Evolutionary conservation across 2,113 vertebrate genomes (phyloP).

Genomic region (Danio rerio): DNA sequence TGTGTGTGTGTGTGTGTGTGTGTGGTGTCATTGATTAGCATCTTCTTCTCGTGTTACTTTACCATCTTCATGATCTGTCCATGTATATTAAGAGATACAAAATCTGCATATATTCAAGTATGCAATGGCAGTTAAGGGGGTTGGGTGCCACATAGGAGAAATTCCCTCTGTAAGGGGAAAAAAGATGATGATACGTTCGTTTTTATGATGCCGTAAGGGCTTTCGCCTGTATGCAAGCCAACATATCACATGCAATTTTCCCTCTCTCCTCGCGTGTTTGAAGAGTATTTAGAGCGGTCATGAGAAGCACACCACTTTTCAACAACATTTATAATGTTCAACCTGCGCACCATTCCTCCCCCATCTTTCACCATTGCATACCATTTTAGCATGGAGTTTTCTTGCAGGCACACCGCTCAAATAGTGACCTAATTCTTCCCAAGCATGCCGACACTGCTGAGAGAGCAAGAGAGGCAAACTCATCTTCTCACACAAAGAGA

Average conservation of each 20-base stretch:
- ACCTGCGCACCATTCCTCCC: slow-evolving; percentile 64
- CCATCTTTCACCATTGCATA: slow-evolving; percentile 47
- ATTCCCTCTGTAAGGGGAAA: slow-evolving; percentile 76
- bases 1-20: too few species aligned
- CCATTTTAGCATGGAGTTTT: slow-evolving; percentile 70
- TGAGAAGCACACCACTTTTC: slow-evolving; percentile 32
- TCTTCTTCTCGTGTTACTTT: slow-evolving; percentile 9
- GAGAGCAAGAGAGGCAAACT: slow-evolving; percentile 49
- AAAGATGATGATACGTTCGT: slow-evolving; percentile 78
- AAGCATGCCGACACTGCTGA: slow-evolving; percentile 58
- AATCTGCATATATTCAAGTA: slow-evolving; percentile 50
- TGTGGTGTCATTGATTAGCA: background rate
- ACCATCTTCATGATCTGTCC: slow-evolving; percentile 60
- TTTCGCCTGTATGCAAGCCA: slow-evolving; percentile 73
- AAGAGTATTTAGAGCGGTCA: slow-evolving; percentile 75
- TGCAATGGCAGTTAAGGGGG: slow-evolving; percentile 66
- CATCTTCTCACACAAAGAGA: slow-evolving; percentile 54
- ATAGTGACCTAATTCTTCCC: slow-evolving; percentile 78
- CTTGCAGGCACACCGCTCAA: slow-evolving; percentile 70
- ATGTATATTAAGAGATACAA: slow-evolving; percentile 46
- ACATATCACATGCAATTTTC: slow-evolving; percentile 65
- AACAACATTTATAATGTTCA: slow-evolving; percentile 68
- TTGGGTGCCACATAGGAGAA: slow-evolving; percentile 64
- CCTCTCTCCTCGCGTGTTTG: slow-evolving; percentile 58
- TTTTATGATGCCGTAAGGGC: slow-evolving; percentile 80